A percentile compares a stretch with the other conserved stretches of the same genome.
These are phyloP conservation scores for Sphaerophoria rueppellii DNA, from an alignment of 2,888 invertebrate species.

Conservation along the genomic window DNA sequence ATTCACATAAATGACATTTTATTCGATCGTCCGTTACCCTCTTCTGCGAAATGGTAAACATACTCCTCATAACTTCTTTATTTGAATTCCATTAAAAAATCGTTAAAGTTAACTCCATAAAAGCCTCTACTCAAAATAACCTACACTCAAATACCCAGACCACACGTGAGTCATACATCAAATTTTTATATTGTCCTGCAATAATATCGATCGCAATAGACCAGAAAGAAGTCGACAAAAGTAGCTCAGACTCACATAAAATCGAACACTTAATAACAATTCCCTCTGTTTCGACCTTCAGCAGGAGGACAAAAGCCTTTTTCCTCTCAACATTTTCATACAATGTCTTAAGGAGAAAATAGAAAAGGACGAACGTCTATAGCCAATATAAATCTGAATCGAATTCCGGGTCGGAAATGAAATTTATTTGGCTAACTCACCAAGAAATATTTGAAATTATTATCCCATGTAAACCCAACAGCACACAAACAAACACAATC, in stretches of 20 bases:
- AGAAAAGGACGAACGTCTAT: slow-evolving; percentile 13
- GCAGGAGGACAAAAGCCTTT: neutral
- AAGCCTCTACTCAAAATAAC: slow-evolving; percentile 3
- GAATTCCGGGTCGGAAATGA: slow-evolving; percentile 62
- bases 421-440: slow-evolving; percentile 68
- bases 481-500: slow-evolving; percentile 9
- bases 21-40: neutral
- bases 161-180: slow-evolving; percentile 60
- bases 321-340: neutral
- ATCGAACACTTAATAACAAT: slow-evolving; percentile 48
- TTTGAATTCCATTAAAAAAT: slow-evolving; percentile 20
- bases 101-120: slow-evolving; percentile 29
- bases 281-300: neutral
- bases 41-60: neutral
- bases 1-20: neutral
- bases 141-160: slow-evolving; percentile 3
- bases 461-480: slow-evolving; percentile 53
- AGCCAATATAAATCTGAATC: slow-evolving; percentile 61
- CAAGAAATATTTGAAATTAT: slow-evolving; percentile 63
- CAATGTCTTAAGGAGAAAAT: neutral
- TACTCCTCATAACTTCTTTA: neutral
- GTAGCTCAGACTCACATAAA: slow-evolving; percentile 44
- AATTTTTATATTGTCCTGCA: slow-evolving; percentile 49
- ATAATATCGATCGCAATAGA: slow-evolving; percentile 66
- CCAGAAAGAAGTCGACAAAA: slow-evolving; percentile 52